Conservation (phyloP, 2,113 vertebrate species). For the Zosterops hypoxanthus region DNA sequence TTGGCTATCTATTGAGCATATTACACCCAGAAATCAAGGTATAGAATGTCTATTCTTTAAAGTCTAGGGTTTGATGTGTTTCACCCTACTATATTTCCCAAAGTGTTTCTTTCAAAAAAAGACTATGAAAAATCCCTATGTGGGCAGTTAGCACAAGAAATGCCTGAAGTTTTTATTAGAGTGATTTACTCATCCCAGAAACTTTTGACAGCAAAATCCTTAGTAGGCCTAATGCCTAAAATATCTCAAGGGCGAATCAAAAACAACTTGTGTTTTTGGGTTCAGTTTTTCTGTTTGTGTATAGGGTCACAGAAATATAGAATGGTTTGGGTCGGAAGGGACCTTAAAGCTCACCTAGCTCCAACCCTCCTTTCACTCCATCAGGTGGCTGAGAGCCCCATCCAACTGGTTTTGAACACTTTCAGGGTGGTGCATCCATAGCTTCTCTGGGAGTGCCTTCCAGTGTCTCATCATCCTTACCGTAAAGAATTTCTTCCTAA, state of each 20-base stretch:
- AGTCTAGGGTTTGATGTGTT: neutral
- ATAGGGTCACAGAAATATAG: neutral
- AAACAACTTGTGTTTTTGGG: neutral
- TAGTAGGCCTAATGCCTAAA: neutral
- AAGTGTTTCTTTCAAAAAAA: neutral
- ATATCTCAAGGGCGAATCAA: neutral
- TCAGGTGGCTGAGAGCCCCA: neutral
- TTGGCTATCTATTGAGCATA: neutral
- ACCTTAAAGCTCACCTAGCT: neutral
- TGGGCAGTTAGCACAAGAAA: neutral
- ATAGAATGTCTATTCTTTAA: neutral
- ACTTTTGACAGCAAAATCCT: neutral
- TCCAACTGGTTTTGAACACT: neutral
- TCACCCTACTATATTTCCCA: neutral
- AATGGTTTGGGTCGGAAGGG: neutral
- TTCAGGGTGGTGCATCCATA: neutral
- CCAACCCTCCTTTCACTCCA: neutral
- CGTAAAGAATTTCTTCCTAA: neutral
- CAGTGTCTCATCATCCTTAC: neutral
- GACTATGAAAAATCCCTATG: neutral
- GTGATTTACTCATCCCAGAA: neutral
- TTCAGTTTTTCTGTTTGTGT: neutral
- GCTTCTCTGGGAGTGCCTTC: fast-evolving
- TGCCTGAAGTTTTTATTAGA: neutral
- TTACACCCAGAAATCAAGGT: neutral